Evolutionary conservation across 2,888 invertebrate species (phyloP).

Genomic region (Zootermopsis nevadensis): DNA sequence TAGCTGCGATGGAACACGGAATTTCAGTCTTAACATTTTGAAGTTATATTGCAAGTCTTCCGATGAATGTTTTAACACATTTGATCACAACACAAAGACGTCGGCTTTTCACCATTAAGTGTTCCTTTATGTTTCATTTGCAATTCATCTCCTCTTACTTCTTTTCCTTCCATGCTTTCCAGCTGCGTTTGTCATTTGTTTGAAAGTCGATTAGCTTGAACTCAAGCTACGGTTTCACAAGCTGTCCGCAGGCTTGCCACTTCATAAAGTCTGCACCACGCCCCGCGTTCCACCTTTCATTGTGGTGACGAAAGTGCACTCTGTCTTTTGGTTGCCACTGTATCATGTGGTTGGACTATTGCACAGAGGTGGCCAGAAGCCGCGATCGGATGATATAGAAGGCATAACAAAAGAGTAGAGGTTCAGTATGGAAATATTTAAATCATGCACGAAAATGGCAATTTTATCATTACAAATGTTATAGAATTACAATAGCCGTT

Average conservation of each 20-base stretch:
- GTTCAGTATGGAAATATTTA: too few species aligned
- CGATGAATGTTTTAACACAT: too few species aligned
- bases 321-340: not conserved
- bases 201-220: slow-evolving; percentile 9
- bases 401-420: too few species aligned
- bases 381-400: not conserved
- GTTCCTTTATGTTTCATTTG: slow-evolving; percentile 20
- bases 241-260: not conserved
- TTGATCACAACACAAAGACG: too few species aligned
- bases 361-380: not conserved
- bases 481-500: too few species aligned
- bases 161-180: not conserved
- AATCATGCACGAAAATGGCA: too few species aligned
- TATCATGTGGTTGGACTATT: not conserved
- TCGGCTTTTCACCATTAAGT: not conserved
- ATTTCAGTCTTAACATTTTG: too few species aligned
- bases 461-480: too few species aligned
- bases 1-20: too few species aligned
- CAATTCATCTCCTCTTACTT: not conserved
- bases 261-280: not conserved
- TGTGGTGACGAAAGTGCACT: not conserved
- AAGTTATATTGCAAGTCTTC: too few species aligned
- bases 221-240: not conserved
- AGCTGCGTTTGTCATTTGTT: not conserved
- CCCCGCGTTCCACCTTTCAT: not conserved